Evolutionary conservation across 2,888 invertebrate genomes (phyloP).

Genomic region (Diogma glabrata): DNA sequence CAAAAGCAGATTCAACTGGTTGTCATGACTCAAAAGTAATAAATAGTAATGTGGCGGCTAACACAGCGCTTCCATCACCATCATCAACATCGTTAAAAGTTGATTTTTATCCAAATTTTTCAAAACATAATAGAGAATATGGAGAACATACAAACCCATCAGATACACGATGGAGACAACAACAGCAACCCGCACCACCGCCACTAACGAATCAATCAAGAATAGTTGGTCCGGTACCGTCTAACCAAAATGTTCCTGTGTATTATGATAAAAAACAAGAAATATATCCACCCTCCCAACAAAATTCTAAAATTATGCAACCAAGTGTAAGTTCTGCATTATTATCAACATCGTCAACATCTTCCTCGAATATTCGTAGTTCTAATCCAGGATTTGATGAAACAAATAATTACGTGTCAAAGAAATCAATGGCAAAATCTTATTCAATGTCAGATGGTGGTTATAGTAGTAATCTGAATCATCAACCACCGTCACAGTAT

Average conservation of each 20-base stretch:
- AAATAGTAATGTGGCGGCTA: too few relatives aligned
- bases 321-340: background rate
- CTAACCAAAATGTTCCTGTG: background rate
- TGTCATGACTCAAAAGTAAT: conserved; percentile 41
- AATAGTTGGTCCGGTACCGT: background rate
- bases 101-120: conserved; percentile 66
- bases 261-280: background rate
- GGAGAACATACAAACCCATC: too few relatives aligned
- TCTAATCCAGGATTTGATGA: background rate
- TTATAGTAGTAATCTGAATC: background rate
- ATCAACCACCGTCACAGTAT: background rate
- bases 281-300: background rate
- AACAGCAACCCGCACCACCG: conserved; percentile 13
- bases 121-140: conserved; percentile 22
- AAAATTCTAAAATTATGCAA: background rate
- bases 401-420: conserved; percentile 4
- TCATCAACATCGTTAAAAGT: conserved; percentile 48
- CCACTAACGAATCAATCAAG: background rate
- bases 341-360: too few relatives aligned
- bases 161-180: conserved; percentile 11
- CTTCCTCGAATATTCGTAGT: background rate
- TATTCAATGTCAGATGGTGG: background rate
- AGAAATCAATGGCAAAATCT: conserved; percentile 5
- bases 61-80: too few relatives aligned
- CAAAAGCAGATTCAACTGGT: conserved; percentile 78